Conservation (phyloP, 2,888 invertebrate genomes). For the Nomada ferruginata region DNA sequence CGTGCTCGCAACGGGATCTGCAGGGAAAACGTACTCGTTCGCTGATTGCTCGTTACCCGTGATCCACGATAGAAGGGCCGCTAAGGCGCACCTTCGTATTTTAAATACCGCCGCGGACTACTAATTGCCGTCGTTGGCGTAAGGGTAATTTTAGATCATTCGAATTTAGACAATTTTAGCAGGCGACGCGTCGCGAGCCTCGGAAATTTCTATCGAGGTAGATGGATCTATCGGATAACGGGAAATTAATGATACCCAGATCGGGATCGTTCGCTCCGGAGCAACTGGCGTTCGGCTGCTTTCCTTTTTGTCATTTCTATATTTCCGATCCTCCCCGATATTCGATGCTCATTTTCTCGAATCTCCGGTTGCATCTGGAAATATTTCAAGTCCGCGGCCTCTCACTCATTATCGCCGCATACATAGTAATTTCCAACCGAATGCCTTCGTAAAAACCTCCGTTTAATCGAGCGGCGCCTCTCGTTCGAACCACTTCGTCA, state of each 20-base stretch:
- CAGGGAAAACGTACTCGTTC: constrained; percentile 9
- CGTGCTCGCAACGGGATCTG: not conserved
- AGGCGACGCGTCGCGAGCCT: constrained; percentile 31
- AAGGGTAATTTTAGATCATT: constrained; percentile 59
- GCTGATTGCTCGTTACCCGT: constrained; percentile 39
- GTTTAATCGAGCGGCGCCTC: not conserved
- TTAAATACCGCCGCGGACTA: constrained; percentile 44
- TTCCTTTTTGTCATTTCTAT: constrained; percentile 33
- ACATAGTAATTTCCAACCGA: not conserved
- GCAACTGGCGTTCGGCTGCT: not conserved
- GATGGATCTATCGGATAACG: constrained; percentile 73
- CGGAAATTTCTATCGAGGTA: constrained; percentile 71
- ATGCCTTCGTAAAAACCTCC: not conserved
- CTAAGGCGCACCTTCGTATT: constrained; percentile 51
- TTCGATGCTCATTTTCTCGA: constrained; percentile 17
- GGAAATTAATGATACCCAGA: constrained; percentile 70
- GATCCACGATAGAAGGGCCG: constrained; percentile 32
- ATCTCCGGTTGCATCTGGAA: constrained; percentile 20
- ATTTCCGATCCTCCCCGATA: constrained; percentile 27
- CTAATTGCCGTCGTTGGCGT: constrained; percentile 5
- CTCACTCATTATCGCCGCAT: not conserved
- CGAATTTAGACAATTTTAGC: not conserved
- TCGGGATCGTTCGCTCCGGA: constrained; percentile 38
- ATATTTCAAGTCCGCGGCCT: no score
- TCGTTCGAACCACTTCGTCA: not conserved